These are phyloP conservation scores for Hucho hucho DNA, from an alignment of 2,113 vertebrate genomes.

Conservation along the genomic window DNA sequence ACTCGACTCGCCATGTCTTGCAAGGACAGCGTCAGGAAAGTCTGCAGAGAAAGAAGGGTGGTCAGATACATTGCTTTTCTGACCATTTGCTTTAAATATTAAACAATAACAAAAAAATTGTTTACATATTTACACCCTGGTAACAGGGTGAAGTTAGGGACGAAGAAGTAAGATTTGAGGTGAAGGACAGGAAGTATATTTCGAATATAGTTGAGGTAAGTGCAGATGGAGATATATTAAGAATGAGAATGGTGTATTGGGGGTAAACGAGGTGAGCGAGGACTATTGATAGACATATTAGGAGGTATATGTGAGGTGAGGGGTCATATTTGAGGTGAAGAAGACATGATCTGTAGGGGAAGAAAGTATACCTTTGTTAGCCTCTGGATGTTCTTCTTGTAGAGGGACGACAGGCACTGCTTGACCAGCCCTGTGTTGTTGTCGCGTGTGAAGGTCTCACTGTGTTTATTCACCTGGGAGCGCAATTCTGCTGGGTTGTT, in stretches of 20 bases:
- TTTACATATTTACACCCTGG: neutral
- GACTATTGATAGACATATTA: too few relatives aligned
- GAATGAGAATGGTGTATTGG: neutral
- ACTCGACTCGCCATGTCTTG: slow-evolving; percentile 99
- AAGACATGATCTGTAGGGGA: neutral
- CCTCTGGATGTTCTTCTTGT: slow-evolving; percentile 99
- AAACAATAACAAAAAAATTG: too few relatives aligned
- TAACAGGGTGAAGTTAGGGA: neutral
- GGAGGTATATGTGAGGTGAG: neutral
- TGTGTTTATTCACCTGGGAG: slow-evolving; percentile 91
- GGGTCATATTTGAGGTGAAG: neutral
- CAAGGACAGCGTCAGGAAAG: slow-evolving; percentile 95
- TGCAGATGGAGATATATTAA: neutral
- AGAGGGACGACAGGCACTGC: slow-evolving; percentile 95
- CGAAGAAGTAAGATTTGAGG: neutral
- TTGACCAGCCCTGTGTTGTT: slow-evolving; percentile 98
- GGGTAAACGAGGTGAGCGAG: neutral
- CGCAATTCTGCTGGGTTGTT: slow-evolving; percentile 95
- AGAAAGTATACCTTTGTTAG: slow-evolving; percentile 86
- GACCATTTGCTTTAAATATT: neutral
- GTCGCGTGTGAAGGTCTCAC: slow-evolving; percentile 90
- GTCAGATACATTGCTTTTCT: neutral
- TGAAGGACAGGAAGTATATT: neutral
- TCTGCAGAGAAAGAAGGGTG: slow-evolving; percentile 71
- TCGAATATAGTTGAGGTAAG: neutral